A percentile compares a stretch with the other conserved stretches of the same genome.
phyloP scores from a whole-genome alignment of 2,888 invertebrate genomes.

The Chamaedrilus cognettii region DNA sequence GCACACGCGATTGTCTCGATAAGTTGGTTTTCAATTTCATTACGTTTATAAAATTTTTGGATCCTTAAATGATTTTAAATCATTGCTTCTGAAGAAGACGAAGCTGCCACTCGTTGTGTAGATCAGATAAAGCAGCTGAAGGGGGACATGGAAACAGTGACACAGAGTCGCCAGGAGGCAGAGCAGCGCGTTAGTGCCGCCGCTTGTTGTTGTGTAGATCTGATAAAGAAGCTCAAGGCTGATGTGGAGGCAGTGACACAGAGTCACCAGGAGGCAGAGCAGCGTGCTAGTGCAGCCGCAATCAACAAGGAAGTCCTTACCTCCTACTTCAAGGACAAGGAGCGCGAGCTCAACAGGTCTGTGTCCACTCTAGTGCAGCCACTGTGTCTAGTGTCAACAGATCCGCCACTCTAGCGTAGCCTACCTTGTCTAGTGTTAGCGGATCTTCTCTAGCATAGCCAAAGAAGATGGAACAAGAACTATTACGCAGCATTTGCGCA shows the following conservation, averaged over 20 bases:
- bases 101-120: slow-evolving; percentile 6
- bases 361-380: too few species aligned
- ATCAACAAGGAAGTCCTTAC: slow-evolving; percentile 84
- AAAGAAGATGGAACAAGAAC: too few species aligned
- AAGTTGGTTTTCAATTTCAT: too few species aligned
- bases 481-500: neutral
- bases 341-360: slow-evolving; percentile 75
- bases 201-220: slow-evolving; percentile 55
- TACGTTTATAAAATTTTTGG: too few species aligned
- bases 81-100: too few species aligned
- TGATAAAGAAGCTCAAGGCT: slow-evolving; percentile 45
- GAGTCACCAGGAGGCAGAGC: slow-evolving; percentile 65
- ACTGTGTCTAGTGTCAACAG: too few species aligned
- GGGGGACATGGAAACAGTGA: slow-evolving; percentile 49
- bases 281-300: slow-evolving; percentile 75
- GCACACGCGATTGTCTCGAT: too few species aligned
- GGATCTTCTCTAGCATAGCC: too few species aligned
- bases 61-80: too few species aligned
- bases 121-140: slow-evolving; percentile 44
- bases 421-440: too few species aligned
- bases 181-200: slow-evolving; percentile 77
- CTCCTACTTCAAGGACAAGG: slow-evolving; percentile 88
- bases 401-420: too few species aligned
- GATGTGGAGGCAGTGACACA: slow-evolving; percentile 51
- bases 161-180: slow-evolving; percentile 61